Conservation (phyloP, 2,113 vertebrate species). For the Myiagra hebetior region DNA sequence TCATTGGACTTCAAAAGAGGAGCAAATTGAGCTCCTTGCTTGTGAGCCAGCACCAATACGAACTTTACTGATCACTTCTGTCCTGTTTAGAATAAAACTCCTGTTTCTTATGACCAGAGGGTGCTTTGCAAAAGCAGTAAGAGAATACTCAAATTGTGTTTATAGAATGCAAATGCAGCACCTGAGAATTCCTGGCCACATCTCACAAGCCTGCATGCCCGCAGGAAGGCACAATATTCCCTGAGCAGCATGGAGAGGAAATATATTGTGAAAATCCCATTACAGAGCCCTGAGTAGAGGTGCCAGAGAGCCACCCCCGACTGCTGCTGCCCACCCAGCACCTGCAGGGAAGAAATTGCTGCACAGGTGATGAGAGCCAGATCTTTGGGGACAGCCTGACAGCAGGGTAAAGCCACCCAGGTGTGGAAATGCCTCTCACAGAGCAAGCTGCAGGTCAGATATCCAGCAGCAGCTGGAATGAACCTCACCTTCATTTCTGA, state of each 20-base stretch:
- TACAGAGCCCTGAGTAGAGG: background rate
- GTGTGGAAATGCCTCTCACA: background rate
- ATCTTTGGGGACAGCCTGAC: background rate
- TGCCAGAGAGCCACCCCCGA: background rate
- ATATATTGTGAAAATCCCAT: background rate
- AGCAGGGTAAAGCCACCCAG: background rate
- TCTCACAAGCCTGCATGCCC: background rate
- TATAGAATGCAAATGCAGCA: background rate
- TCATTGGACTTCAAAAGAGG: background rate
- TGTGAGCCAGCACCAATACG: background rate
- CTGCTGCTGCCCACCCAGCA: background rate
- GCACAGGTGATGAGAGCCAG: background rate
- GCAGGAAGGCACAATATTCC: background rate
- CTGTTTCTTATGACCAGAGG: background rate
- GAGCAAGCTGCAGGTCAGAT: background rate
- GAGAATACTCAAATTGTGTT: background rate
- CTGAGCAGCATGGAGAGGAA: background rate
- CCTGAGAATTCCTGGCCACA: background rate
- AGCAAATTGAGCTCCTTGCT: background rate
- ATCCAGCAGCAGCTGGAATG: background rate
- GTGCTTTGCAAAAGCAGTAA: background rate
- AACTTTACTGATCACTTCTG: background rate
- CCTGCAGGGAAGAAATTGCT: background rate
- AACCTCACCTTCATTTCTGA: background rate
- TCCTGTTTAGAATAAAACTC: background rate